A percentile compares a stretch with the other conserved stretches of the same genome.
phyloP scores from a whole-genome alignment of 2,113 vertebrate species.

The Platycercus adscitus region DNA sequence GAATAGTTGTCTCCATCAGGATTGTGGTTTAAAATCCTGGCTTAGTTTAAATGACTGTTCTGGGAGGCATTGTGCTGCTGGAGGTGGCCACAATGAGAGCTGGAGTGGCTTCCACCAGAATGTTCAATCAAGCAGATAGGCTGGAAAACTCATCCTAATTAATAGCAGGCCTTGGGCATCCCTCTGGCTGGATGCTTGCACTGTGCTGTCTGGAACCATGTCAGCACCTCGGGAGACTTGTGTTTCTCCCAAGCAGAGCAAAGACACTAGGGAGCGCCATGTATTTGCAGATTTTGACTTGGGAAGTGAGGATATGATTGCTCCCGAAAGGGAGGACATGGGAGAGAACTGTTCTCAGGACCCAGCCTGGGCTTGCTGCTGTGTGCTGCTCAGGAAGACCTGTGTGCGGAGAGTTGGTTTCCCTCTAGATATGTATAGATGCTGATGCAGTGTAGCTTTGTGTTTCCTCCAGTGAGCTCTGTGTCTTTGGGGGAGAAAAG shows the following conservation, averaged over 20 bases:
- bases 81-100: neutral
- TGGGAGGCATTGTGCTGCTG: neutral
- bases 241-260: neutral
- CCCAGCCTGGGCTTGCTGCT: neutral
- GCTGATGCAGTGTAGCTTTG: neutral
- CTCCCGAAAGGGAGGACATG: neutral
- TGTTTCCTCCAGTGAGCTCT: neutral
- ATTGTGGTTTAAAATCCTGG: neutral
- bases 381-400: neutral
- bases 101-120: neutral
- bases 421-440: neutral
- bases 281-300: constrained; percentile 14
- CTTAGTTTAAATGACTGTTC: neutral
- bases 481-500: neutral
- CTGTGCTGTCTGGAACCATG: neutral
- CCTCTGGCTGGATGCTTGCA: neutral
- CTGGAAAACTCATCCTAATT: neutral
- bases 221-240: neutral
- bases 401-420: neutral
- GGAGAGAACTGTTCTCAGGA: neutral
- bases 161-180: neutral
- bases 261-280: constrained; percentile 54
- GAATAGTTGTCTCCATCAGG: neutral
- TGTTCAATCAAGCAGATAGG: rapidly evolving
- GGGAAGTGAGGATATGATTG: neutral